Base-by-base conservation (phyloP, 2,888 invertebrate species). In the Neelides folsomi region DNA sequence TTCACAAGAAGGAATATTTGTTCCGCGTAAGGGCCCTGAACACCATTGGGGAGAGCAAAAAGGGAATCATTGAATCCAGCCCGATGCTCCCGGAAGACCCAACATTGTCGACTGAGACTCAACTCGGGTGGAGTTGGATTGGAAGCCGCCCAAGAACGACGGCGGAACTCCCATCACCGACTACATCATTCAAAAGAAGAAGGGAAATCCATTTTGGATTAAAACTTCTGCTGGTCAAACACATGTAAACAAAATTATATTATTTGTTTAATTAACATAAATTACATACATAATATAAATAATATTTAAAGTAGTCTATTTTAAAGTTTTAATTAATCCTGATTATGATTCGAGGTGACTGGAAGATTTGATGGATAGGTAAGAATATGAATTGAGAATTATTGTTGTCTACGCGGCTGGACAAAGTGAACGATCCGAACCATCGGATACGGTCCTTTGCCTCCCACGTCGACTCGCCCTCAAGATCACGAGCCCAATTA, bases 21-120 rank as follows among this genome's bases (percentile, higher is more conserved):
- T 98, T 98, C 79, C 81, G 98, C 59, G 94, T 98, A 0, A 88
- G 87, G 67, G 97, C 98, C 36, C 92, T 95, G 1, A 97, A 97
- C 70, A 83, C 84, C 9, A 86, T 95, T 64, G 98, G 98, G 7
- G 89, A 92, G 71, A 94, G 95, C 10, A 77, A 79, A 37, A 85
- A 82, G 66, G 85, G 89, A 59, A 86, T 92, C 61, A 79, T 90
- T 53, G n/a, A n/a, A n/a, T n/a, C n/a, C n/a, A 67, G 70, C 93
- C 97, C 0, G 83, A 83, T 62, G 82, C 89, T 53, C 98, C 98
- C 56, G 90, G 93, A 37, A 88, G 88, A 70, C 97, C 97, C 52
- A 78, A 79, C 62, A 81, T 92, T 54, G 81, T 80, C 0, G 94
- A 95, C 69, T 93, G 92, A 86, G 92, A 93, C 71, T 85, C 83